Conservation (phyloP, 2,797 vertebrate species). For the Premnoplex brunnescens region DNA sequence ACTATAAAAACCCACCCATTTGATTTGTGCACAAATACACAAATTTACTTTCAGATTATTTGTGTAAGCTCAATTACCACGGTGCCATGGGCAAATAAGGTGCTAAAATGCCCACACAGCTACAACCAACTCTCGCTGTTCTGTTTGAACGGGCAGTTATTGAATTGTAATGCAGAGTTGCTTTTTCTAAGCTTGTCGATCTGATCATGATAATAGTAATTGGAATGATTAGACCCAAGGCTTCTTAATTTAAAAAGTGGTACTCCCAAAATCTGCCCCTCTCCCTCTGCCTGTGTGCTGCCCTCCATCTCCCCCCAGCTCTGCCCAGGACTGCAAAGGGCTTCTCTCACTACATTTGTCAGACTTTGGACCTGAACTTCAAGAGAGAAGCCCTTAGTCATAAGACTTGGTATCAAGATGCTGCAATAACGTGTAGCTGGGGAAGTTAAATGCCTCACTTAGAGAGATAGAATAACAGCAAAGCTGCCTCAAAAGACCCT, state of each 20-base stretch:
- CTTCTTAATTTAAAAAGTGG: background rate
- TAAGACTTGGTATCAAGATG: background rate
- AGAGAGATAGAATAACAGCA: background rate
- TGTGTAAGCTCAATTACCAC: background rate
- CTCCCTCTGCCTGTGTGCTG: accelerated
- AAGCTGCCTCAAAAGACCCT: background rate
- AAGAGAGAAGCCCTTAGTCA: background rate
- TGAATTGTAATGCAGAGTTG: background rate
- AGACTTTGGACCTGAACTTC: background rate
- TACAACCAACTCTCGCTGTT: background rate
- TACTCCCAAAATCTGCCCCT: background rate
- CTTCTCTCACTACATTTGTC: background rate
- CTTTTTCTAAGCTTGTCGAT: background rate
- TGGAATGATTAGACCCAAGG: background rate
- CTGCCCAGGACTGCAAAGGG: background rate
- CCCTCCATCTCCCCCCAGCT: accelerated
- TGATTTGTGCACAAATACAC: background rate
- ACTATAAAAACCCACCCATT: background rate
- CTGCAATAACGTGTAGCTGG: background rate
- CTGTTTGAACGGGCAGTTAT: background rate
- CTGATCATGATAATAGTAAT: background rate
- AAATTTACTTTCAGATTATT: background rate
- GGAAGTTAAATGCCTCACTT: background rate
- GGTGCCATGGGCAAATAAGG: background rate
- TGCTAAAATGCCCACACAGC: background rate